Conservation (phyloP, 1,140 invertebrate species). For the Hylaeus anthracinus region DNA sequence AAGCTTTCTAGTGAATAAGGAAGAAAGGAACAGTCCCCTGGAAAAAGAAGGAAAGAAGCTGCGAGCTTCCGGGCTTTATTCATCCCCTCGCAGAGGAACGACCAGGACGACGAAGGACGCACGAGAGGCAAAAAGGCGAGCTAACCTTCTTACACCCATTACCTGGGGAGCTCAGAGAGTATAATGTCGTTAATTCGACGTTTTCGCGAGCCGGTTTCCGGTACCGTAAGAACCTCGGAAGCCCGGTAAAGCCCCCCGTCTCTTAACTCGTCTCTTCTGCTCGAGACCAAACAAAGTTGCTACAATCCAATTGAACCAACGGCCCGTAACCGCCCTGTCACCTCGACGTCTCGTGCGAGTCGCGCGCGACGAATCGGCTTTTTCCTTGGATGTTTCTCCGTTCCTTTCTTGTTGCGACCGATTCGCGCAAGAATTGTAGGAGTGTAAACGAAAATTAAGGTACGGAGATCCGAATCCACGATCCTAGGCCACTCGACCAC, state of each 20-base stretch:
- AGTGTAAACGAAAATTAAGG: too few species aligned
- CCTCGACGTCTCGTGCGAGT: slow-evolving; percentile 21
- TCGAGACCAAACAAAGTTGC: slow-evolving; percentile 61
- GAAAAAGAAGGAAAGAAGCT: slow-evolving; percentile 11
- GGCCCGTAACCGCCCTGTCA: slow-evolving; percentile 54
- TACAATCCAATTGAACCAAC: slow-evolving; percentile 71
- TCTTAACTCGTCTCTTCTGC: slow-evolving; percentile 1
- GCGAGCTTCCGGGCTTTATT: slow-evolving; percentile 38
- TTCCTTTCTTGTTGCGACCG: too few species aligned
- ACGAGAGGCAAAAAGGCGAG: slow-evolving; percentile 45
- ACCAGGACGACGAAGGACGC: slow-evolving; percentile 11
- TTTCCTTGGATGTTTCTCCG: neutral
- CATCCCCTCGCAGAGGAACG: neutral
- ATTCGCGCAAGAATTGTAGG: too few species aligned
- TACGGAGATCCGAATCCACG: too few species aligned
- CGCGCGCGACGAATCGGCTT: neutral
- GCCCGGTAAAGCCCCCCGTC: neutral
- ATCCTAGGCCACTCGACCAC: too few species aligned
- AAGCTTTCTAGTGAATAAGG: slow-evolving; percentile 37
- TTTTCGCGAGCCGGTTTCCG: slow-evolving; percentile 60
- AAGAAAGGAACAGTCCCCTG: neutral
- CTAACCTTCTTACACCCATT: slow-evolving; percentile 66
- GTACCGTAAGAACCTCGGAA: slow-evolving; percentile 11
- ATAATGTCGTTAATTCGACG: slow-evolving; percentile 68
- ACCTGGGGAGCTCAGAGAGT: slow-evolving; percentile 51